Evolutionary conservation across 2,797 vertebrate genomes (phyloP), one percentile per base, ranked within the genome.

Genomic region (Sebastes kiyomatsui): DNA sequence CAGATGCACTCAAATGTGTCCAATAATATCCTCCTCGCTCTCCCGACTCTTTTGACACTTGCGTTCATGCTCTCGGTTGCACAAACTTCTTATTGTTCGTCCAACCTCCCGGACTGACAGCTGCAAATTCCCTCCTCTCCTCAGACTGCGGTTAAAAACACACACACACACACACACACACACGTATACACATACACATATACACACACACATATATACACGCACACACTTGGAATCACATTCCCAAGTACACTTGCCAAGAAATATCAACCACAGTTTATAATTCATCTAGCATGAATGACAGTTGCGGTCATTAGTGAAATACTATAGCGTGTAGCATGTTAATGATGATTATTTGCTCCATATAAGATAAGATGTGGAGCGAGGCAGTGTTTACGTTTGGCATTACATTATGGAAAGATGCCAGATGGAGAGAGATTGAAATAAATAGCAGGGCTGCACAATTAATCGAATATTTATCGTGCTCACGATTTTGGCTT

Each of bases 61-160:
- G 72, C 7, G 66, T 75, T 64, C 33, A 16, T 85, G 66, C 16
- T 81, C 66, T 72, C 58, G 7, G 81, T 90, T 75, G 67, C 84
- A 95, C 93, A 94, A 94, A 90, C 91, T 90, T 88, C 65, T 87
- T 87, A 88, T 93, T 95, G 94, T 95, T 94, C 72, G 56, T 7
- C 69, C 59, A 74, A 83, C 76, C 79, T 89, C 88, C 75, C 13
- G 8, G 81, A 90, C 86, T 81, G 92, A 93, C 93, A 93, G 92
- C 93, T 95, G 94, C 88, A 80, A 79, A 91, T 91, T 90, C 88
- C 90, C 87, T 68, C 55, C 58, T 5, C 69, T 62, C 46, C 16
- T 49, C 46, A 20, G 80, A 46, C 77, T 83, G 83, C 9, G 79
- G 88, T 83, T 85, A 60, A 86, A 55, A 76, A 27, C 42, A 28